Evolutionary conservation across 1,140 invertebrate species (phyloP).

Genomic region (Atta colombica): DNA sequence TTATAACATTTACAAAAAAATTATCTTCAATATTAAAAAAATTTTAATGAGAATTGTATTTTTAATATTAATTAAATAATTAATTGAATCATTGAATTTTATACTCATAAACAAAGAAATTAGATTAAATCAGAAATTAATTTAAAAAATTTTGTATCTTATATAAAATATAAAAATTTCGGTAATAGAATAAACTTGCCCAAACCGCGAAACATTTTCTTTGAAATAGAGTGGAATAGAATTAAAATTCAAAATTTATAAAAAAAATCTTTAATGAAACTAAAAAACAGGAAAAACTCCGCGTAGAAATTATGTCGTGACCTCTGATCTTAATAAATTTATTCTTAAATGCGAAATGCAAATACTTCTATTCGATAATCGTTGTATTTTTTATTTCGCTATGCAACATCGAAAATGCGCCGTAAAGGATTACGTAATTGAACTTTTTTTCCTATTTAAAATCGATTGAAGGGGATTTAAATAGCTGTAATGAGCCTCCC

Average conservation of each 20-base stretch:
- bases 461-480: constrained; percentile 38
- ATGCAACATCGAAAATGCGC: background rate
- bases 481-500: constrained; percentile 52
- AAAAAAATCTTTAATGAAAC: background rate
- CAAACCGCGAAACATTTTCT: too few species aligned
- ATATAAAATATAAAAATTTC: too few species aligned
- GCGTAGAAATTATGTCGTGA: background rate
- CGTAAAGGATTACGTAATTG: background rate
- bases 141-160: too few species aligned
- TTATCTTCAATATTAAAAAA: background rate
- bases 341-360: background rate
- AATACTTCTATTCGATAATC: background rate
- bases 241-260: background rate
- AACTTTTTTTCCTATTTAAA: constrained; percentile 11
- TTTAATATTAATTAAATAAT: background rate
- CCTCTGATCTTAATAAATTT: background rate
- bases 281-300: background rate
- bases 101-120: too few species aligned
- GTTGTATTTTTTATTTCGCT: background rate
- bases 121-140: background rate
- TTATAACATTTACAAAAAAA: too few species aligned
- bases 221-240: too few species aligned
- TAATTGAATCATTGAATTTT: background rate
- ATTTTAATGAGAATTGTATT: background rate
- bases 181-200: too few species aligned